These are phyloP conservation scores for Cromileptes altivelis DNA, from an alignment of 2,113 vertebrate genomes.

Conservation along the genomic window DNA sequence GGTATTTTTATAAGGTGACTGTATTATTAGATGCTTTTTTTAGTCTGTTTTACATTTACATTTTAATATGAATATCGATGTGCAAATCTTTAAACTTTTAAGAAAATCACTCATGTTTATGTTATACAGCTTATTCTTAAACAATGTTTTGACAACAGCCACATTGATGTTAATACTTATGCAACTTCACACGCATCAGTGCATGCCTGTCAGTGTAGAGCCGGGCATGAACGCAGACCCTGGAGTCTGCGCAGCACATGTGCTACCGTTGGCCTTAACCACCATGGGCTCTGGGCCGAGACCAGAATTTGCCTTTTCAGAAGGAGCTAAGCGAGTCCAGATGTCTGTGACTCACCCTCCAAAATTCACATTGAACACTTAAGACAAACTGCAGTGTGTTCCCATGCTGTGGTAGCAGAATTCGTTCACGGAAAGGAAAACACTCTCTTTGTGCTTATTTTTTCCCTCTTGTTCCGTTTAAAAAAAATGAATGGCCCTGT, in stretches of 20 bases:
- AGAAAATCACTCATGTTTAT: not conserved
- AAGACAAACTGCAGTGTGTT: constrained; percentile 39
- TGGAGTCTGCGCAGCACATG: constrained; percentile 72
- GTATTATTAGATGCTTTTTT: not conserved
- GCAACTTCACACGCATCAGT: constrained; percentile 16
- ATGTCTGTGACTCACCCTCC: constrained; percentile 77
- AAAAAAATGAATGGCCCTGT: constrained; percentile 66
- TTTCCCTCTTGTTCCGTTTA: constrained; percentile 57
- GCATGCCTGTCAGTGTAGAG: not conserved
- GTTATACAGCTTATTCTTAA: not conserved
- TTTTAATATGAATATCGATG: not conserved
- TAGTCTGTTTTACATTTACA: not conserved
- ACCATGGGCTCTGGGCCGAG: constrained; percentile 46
- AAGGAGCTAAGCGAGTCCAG: constrained; percentile 78
- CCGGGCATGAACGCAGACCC: not conserved
- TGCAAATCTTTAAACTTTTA: not conserved
- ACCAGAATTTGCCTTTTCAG: constrained; percentile 60
- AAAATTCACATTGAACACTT: constrained; percentile 61
- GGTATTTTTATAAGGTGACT: not conserved
- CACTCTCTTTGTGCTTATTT: constrained; percentile 43
- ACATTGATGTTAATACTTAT: not conserved
- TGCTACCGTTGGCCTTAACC: constrained; percentile 75
- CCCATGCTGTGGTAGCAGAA: constrained; percentile 40
- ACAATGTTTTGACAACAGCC: not conserved
- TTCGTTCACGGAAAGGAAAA: constrained; percentile 72